Evolutionary conservation across 2,888 invertebrate species (phyloP).

Genomic region (Uropetala carovei): DNA sequence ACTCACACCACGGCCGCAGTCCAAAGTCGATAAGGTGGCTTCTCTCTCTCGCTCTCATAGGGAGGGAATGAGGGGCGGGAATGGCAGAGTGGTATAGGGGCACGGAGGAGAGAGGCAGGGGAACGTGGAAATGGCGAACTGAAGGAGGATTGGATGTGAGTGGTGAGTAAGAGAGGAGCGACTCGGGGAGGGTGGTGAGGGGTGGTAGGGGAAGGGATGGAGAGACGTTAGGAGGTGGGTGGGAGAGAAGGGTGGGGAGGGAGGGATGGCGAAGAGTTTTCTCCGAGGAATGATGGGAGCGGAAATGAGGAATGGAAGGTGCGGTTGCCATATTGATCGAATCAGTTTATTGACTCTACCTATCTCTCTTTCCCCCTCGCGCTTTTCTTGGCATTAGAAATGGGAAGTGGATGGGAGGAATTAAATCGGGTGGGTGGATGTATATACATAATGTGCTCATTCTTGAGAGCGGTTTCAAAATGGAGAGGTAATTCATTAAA

Average conservation of each 20-base stretch:
- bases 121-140: constrained; percentile 33
- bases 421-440: constrained; percentile 4
- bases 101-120: not conserved
- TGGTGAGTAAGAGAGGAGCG: not conserved
- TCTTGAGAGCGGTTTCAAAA: no score
- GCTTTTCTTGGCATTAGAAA: constrained; percentile 52
- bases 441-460: no score
- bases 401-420: constrained; percentile 46
- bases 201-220: not conserved
- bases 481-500: no score
- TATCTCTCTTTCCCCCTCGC: constrained; percentile 4
- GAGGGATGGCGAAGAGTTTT: not conserved
- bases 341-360: constrained; percentile 57
- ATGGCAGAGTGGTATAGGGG: not conserved
- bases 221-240: not conserved
- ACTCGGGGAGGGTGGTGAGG: not conserved
- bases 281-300: constrained; percentile 44
- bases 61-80: not conserved
- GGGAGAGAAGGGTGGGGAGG: not conserved
- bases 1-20: constrained; percentile 29
- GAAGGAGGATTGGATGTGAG: constrained; percentile 33
- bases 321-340: constrained; percentile 60
- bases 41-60: not conserved
- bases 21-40: constrained; percentile 61
- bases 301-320: constrained; percentile 63